Conservation (phyloP, 2,113 vertebrate genomes). For the Leiothrix lutea region DNA sequence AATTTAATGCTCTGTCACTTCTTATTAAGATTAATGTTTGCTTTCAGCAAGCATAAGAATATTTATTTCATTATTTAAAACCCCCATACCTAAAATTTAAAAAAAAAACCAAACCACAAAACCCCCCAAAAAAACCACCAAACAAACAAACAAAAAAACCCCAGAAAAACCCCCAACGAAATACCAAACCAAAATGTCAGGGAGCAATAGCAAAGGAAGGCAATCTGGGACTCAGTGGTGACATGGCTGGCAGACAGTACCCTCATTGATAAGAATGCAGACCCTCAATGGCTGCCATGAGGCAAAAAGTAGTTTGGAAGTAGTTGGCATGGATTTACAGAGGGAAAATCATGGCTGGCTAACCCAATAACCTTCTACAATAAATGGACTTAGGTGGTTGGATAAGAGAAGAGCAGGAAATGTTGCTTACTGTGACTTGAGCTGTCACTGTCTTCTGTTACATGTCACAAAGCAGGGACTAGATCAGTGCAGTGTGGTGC, state of each 20-base stretch:
- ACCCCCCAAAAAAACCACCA: too few relatives aligned
- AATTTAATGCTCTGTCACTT: neutral
- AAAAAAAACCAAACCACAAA: too few relatives aligned
- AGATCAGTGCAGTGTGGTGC: neutral
- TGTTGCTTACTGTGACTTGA: neutral
- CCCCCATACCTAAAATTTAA: fast-evolving
- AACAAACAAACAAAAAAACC: fast-evolving
- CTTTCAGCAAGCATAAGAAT: neutral
- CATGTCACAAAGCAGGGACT: neutral
- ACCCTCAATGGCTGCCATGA: neutral
- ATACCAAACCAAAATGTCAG: neutral
- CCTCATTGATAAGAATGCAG: neutral
- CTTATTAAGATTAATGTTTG: neutral
- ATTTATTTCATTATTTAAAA: neutral
- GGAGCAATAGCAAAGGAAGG: neutral
- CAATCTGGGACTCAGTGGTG: neutral
- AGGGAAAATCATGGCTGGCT: neutral
- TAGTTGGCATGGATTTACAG: neutral
- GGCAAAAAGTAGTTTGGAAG: neutral
- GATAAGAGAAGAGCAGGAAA: neutral
- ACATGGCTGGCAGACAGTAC: neutral
- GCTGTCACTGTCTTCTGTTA: neutral
- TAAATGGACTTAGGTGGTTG: neutral
- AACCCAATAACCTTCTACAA: neutral
- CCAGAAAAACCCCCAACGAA: too few relatives aligned